Base-by-base conservation (phyloP, 2,888 invertebrate genomes). In the Erebia aethiops region DNA sequence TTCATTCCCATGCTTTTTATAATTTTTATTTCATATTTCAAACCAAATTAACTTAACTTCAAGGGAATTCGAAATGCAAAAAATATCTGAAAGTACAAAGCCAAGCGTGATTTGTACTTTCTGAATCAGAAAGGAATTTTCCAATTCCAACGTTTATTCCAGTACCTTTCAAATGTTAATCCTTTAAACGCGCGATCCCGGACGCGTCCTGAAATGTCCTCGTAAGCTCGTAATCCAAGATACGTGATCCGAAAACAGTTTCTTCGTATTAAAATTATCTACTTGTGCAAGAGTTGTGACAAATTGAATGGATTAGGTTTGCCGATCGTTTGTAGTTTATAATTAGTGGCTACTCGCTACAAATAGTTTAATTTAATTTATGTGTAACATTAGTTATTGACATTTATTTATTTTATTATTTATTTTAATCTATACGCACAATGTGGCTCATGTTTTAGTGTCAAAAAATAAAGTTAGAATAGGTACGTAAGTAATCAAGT, bases 201-300 rank as follows among this genome's bases (percentile, higher is more conserved):
- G 77, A 72, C 65, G 69, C 69, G 56, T 71, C 69, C 74, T 67
- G 70, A 70, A 72, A 74, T 78, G 67, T 76, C 71, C 73, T 61
- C 61, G 57, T 76, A 77, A 82, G 80, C 81, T 78, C 69, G 18
- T 81, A 79, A 82, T 78, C 82, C 79, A 52, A 18, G 41, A 74
- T 61, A 80, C 80, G 82, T 80, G 82, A 77, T 57, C 21, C 26
- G 14, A 58, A 66, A 10, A 41, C 56, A 13, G 46, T 49, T 41
- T 54, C 26, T 65, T 56, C 35, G 18, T 46, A 64, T 56, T 54
- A 21, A 49, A 58, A 67, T 51, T 51, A 43, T 9, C 16, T 61
- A 26, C 11, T 51, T n/a, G 26, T 64, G 52, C 35, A 51, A 35
- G 21, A 51, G 49, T 49, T 63, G 46, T 63, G 51, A 63, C 49